These are phyloP conservation scores for Bungarus multicinctus DNA, from an alignment of 2,113 vertebrate species.

Conservation along the genomic window DNA sequence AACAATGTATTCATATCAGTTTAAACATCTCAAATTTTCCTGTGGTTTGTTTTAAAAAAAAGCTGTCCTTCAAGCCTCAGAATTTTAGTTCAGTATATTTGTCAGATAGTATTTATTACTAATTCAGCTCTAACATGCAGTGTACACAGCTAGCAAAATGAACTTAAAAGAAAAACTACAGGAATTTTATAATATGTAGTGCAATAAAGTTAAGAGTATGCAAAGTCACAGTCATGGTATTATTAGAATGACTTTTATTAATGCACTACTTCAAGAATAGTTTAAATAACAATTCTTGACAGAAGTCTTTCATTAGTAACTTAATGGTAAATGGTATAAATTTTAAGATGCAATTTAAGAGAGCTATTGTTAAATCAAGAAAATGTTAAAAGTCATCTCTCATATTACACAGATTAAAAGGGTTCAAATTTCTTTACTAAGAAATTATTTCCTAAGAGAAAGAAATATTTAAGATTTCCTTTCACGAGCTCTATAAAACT, in stretches of 20 bases:
- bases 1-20: constrained; percentile 25
- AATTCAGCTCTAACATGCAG: constrained; percentile 40
- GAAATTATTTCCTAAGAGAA: constrained; percentile 40
- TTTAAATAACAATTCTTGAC: constrained; percentile 17
- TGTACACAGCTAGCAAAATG: not conserved
- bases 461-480: constrained; percentile 56
- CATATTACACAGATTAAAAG: constrained; percentile 26
- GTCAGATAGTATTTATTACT: constrained; percentile 34
- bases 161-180: constrained; percentile 33
- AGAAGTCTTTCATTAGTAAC: constrained; percentile 34
- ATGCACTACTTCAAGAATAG: constrained; percentile 30
- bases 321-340: constrained; percentile 35
- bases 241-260: constrained; percentile 44
- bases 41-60: not conserved
- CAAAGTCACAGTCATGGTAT: constrained; percentile 38
- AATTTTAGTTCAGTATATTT: constrained; percentile 38
- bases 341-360: constrained; percentile 12
- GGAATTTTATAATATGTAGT: constrained; percentile 45
- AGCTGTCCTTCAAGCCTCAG: constrained; percentile 42
- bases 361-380: constrained; percentile 27
- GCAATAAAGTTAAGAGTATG: constrained; percentile 39
- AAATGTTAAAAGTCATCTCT: constrained; percentile 33
- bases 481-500: constrained; percentile 64
- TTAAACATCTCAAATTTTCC: constrained; percentile 12
- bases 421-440: constrained; percentile 48